These are phyloP conservation scores for Phytoseiulus persimilis DNA, from an alignment of 2,888 invertebrate species.

Conservation along the genomic window DNA sequence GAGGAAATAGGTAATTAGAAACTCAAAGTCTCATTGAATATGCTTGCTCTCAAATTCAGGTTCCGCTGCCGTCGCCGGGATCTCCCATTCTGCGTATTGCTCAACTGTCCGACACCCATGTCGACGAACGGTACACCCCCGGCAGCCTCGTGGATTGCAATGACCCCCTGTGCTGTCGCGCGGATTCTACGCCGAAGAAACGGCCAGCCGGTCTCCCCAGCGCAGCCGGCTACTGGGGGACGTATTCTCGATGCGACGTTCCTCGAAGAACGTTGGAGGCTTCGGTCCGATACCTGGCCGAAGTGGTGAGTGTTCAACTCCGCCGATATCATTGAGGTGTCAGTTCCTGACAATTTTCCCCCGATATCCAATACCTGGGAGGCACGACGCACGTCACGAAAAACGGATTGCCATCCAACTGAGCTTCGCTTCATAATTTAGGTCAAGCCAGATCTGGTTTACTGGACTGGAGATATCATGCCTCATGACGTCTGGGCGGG, in stretches of 20 bases:
- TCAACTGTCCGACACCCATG: conserved; percentile 69
- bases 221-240: conserved; percentile 10
- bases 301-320: neutral
- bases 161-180: conserved; percentile 65
- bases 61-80: neutral
- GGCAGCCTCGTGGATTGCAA: conserved; percentile 63
- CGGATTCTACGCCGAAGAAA: conserved; percentile 18
- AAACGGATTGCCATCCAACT: neutral
- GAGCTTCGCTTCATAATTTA: neutral
- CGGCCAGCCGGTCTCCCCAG: neutral
- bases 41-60: neutral
- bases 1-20: too few relatives aligned
- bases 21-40: neutral
- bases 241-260: neutral
- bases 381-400: neutral
- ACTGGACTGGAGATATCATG: conserved; percentile 55
- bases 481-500: conserved; percentile 54
- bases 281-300: neutral
- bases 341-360: too few relatives aligned
- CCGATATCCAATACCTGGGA: neutral
- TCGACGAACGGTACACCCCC: conserved; percentile 64
- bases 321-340: neutral
- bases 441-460: conserved; percentile 49
- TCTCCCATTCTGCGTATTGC: conserved; percentile 51
- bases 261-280: neutral